These are phyloP conservation scores for Amphimedon queenslandica DNA, from an alignment of 37 sponge, comb jelly and placozoan genomes.

Conservation along the genomic window DNA sequence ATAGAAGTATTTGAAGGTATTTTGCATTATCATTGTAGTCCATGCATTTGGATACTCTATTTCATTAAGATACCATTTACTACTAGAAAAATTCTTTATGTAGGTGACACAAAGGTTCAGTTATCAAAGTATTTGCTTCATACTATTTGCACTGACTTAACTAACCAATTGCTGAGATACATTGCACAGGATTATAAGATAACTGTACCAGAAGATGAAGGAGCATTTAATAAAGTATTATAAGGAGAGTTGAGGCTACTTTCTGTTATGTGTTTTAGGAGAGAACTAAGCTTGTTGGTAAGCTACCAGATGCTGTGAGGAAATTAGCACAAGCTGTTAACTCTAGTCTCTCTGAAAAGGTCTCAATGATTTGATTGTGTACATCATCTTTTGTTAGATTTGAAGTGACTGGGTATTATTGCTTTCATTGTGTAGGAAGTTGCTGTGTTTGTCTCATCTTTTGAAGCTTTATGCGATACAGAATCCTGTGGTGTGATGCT, in stretches of 20 bases:
- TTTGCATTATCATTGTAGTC: not conserved
- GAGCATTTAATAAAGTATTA: slow-evolving; percentile 2
- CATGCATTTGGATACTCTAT: not conserved
- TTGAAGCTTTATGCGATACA: slow-evolving; percentile 44
- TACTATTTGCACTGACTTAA: slow-evolving; percentile 64
- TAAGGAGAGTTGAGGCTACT: not conserved
- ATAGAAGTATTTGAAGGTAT: slow-evolving; percentile 69
- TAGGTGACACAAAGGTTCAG: slow-evolving; percentile 39
- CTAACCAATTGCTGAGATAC: slow-evolving; percentile 28
- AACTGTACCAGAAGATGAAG: slow-evolving; percentile 6
- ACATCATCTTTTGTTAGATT: too few relatives aligned
- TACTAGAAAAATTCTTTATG: not conserved
- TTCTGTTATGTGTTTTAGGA: slow-evolving; percentile 12
- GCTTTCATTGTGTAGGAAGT: slow-evolving; percentile 30
- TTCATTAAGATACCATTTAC: not conserved
- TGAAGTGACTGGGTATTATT: not conserved
- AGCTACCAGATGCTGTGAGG: slow-evolving; percentile 37
- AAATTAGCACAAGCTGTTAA: slow-evolving; percentile 17
- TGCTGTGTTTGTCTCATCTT: slow-evolving; percentile 52
- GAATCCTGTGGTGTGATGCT: slow-evolving; percentile 73
- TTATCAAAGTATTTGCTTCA: slow-evolving; percentile 60
- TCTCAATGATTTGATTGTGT: too few relatives aligned
- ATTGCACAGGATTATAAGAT: slow-evolving; percentile 47
- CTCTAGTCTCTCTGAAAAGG: slow-evolving; percentile 51
- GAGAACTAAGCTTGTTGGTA: slow-evolving; percentile 23